Conservation (phyloP, 2,113 vertebrate genomes). For the Calonectris borealis region DNA sequence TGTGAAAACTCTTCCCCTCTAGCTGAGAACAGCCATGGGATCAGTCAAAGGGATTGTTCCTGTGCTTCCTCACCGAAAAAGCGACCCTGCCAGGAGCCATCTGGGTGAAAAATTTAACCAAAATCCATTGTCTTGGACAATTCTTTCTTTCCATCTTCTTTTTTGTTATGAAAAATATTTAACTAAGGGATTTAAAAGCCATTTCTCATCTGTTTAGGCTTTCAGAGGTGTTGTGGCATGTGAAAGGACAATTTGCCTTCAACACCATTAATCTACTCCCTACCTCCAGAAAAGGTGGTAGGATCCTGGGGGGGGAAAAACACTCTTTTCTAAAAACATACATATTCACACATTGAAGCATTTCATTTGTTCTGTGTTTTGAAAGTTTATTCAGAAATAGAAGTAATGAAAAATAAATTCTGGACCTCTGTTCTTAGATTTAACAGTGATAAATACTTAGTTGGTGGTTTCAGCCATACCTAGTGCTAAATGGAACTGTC, state of each 20-base stretch:
- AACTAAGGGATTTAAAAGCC: neutral
- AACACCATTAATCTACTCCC: neutral
- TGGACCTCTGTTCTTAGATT: neutral
- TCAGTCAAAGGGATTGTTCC: neutral
- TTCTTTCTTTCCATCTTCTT: neutral
- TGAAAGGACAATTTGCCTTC: neutral
- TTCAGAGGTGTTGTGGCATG: neutral
- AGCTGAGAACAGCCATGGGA: neutral
- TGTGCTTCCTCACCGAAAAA: neutral
- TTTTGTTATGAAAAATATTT: neutral
- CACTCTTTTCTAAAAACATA: neutral
- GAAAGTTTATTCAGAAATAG: neutral
- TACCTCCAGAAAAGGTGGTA: neutral
- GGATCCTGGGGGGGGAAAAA: neutral
- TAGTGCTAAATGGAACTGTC: neutral
- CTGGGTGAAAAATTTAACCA: neutral
- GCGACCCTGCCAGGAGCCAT: neutral
- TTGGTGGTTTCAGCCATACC: neutral
- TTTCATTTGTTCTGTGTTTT: neutral
- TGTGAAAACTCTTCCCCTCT: neutral
- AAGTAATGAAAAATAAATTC: neutral
- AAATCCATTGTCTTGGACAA: neutral
- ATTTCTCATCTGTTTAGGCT: neutral
- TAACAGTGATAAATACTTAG: neutral
- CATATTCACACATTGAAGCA: neutral